Conservation (phyloP, 1,140 invertebrate species). For the Chrysopa pallens region DNA sequence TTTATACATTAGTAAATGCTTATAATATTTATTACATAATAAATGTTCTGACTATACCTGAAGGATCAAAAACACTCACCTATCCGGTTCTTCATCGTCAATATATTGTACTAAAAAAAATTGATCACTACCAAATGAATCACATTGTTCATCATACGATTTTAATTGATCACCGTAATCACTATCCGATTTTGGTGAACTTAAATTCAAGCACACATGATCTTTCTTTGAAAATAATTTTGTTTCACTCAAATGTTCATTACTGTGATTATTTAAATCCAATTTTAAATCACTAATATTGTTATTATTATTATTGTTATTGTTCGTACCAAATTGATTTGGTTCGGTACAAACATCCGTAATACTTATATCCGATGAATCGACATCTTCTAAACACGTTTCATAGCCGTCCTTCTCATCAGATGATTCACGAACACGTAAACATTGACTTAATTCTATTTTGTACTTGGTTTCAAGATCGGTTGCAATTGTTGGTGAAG, state of each 20-base stretch:
- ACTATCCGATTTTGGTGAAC: constrained; percentile 8
- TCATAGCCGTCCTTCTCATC: constrained; percentile 15
- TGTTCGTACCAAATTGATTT: too few relatives aligned
- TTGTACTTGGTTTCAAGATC: neutral
- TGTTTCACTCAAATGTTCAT: neutral
- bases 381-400: constrained; percentile 17
- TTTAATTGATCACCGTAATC: constrained; percentile 11
- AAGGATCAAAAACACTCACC: too few relatives aligned
- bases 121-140: constrained; percentile 14
- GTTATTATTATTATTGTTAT: neutral
- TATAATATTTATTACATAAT: too few relatives aligned
- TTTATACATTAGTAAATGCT: too few relatives aligned
- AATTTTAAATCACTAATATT: neutral
- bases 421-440: neutral
- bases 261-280: neutral
- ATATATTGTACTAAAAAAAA: constrained; percentile 20
- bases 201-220: constrained; percentile 10
- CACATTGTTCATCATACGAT: constrained; percentile 12
- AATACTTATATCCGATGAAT: neutral
- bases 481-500: neutral
- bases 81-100: constrained; percentile 11
- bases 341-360: too few relatives aligned
- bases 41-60: too few relatives aligned
- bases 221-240: constrained; percentile 4
- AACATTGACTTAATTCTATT: neutral